Percentiles rank a stretch among this genome's conserved stretches.
These are phyloP conservation scores for Apotomis capreana DNA, from an alignment of 2,888 invertebrate genomes.

Conservation along the genomic window DNA sequence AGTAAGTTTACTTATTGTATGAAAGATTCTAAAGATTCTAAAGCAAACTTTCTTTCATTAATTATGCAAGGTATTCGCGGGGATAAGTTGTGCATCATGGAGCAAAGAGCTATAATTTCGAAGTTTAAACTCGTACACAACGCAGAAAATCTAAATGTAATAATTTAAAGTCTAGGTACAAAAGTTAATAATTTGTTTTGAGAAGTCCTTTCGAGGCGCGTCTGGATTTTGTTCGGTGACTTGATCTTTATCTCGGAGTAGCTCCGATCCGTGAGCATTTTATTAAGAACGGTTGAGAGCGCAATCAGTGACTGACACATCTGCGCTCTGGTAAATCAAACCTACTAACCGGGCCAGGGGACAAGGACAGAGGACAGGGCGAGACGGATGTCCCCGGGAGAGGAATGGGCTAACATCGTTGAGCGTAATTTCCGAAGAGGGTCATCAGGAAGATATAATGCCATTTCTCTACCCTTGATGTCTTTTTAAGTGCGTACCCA, in stretches of 20 bases:
- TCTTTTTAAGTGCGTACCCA: slow-evolving; percentile 81
- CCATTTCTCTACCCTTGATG: slow-evolving; percentile 81
- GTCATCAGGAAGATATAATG: slow-evolving; percentile 81
- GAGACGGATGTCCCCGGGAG: slow-evolving; percentile 56
- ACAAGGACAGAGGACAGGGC: slow-evolving; percentile 1
- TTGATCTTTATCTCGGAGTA: slow-evolving; percentile 19
- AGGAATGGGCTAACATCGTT: slow-evolving; percentile 70
- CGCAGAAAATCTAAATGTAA: slow-evolving; percentile 27
- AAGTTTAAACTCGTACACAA: slow-evolving; percentile 32
- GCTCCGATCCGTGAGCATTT: slow-evolving; percentile 30
- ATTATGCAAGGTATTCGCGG: slow-evolving; percentile 34
- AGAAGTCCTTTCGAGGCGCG: slow-evolving; percentile 6
- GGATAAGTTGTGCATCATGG: slow-evolving; percentile 35
- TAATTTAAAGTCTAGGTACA: slow-evolving; percentile 23
- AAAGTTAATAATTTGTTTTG: slow-evolving; percentile 20
- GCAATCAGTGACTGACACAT: slow-evolving; percentile 55
- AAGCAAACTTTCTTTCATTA: slow-evolving; percentile 37
- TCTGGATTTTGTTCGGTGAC: slow-evolving; percentile 10
- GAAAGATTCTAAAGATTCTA: slow-evolving; percentile 37
- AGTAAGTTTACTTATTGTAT: slow-evolving; percentile 35
- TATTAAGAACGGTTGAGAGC: slow-evolving; percentile 36
- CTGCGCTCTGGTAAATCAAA: slow-evolving; percentile 43
- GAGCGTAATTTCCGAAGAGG: slow-evolving; percentile 75
- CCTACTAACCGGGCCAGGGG: slow-evolving; percentile 19
- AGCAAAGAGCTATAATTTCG: slow-evolving; percentile 30